Percentiles rank a stretch among this genome's conserved stretches.
phyloP scores from a whole-genome alignment of 2,113 vertebrate species.

The Lates calcarifer region DNA sequence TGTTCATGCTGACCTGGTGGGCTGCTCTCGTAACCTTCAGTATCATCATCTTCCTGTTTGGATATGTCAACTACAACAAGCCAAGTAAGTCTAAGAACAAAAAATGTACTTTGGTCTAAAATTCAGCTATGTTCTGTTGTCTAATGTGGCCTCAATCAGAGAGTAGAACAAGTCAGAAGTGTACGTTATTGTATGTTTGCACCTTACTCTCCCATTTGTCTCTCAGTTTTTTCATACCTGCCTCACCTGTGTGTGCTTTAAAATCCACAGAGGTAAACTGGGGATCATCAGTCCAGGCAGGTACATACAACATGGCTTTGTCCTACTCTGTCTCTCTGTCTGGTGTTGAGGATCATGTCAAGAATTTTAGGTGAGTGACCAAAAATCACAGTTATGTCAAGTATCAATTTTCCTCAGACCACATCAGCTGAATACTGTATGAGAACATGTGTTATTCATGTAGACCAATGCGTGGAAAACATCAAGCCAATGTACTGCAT shows the following conservation, averaged over 20 bases:
- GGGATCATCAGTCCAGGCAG: conserved; percentile 84
- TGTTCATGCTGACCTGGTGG: conserved; percentile 88
- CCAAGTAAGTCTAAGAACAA: conserved; percentile 69
- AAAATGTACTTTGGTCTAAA: no score
- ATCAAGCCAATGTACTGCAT: background rate
- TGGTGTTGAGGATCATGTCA: conserved; percentile 84
- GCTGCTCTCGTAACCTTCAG: conserved; percentile 79
- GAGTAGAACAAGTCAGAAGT: no score
- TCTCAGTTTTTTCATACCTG: background rate
- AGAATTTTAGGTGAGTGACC: conserved; percentile 83
- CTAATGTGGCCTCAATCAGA: background rate
- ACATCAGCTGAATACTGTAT: background rate
- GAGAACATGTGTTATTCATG: background rate
- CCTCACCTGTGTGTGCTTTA: background rate
- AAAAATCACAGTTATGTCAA: background rate
- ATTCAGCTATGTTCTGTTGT: background rate
- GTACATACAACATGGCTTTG: conserved; percentile 84
- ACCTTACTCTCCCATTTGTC: no score
- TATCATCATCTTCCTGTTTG: conserved; percentile 82
- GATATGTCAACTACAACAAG: conserved; percentile 83
- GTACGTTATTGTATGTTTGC: no score
- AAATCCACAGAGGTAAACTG: conserved; percentile 82
- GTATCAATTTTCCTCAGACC: background rate
- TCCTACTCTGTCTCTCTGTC: conserved; percentile 81
- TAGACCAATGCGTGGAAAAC: background rate